A percentile compares a stretch with the other conserved stretches of the same genome.
Conservation (phyloP, 1,140 invertebrate species). For the Leptinotarsa defecta region DNA sequence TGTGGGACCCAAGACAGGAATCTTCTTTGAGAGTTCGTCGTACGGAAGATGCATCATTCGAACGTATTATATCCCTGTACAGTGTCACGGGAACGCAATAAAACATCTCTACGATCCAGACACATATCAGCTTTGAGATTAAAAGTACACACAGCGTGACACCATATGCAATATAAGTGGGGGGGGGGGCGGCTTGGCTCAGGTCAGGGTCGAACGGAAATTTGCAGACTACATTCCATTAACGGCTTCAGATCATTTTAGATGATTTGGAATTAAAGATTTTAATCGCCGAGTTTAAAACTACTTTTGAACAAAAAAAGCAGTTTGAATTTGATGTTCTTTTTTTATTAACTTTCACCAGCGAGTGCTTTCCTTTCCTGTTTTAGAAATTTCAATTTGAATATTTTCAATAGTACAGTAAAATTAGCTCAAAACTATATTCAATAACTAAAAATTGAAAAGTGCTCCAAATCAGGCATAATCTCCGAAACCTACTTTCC, state of each 20-base stretch:
- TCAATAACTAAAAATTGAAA: too few relatives aligned
- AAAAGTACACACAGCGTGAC: not conserved
- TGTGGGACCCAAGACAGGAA: not conserved
- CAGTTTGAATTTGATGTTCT: too few relatives aligned
- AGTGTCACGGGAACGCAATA: not conserved
- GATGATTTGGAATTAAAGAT: too few relatives aligned
- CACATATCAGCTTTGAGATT: not conserved
- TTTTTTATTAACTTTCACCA: too few relatives aligned
- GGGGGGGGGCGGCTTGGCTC: not conserved
- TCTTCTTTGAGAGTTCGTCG: not conserved
- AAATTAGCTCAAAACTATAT: too few relatives aligned
- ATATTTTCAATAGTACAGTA: too few relatives aligned
- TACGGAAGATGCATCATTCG: not conserved
- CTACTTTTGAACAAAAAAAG: too few relatives aligned
- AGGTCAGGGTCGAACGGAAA: conserved; percentile 4
- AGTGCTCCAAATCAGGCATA: too few relatives aligned
- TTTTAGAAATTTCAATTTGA: too few relatives aligned
- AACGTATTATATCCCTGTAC: not conserved
- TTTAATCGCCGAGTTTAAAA: too few relatives aligned
- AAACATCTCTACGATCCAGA: not conserved
- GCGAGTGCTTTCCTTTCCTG: too few relatives aligned
- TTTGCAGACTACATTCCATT: not conserved
- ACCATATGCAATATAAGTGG: not conserved
- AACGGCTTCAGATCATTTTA: not conserved
- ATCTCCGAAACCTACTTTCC: too few relatives aligned